Percentiles rank a stretch among this genome's conserved stretches.
These are phyloP conservation scores for Listronotus oregonensis DNA, from an alignment of 1,140 invertebrate species.

Conservation along the genomic window DNA sequence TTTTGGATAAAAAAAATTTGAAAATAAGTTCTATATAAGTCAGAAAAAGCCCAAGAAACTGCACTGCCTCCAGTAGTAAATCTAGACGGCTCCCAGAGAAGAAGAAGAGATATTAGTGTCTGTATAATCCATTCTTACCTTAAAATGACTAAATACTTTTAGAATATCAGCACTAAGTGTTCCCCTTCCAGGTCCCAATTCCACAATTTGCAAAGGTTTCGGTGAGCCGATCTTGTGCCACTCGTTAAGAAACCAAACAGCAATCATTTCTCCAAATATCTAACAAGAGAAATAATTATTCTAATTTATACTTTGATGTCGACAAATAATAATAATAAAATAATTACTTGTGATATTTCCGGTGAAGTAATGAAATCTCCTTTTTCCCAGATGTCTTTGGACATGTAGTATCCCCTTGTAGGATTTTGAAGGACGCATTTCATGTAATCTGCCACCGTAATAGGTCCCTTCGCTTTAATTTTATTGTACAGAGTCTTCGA, in stretches of 20 bases:
- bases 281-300: constrained; percentile 1
- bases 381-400: constrained; percentile 79
- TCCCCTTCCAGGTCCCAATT: constrained; percentile 93
- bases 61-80: no score
- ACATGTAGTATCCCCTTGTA: constrained; percentile 86
- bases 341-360: constrained; percentile 79
- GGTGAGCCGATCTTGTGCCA: constrained; percentile 80
- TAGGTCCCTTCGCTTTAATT: constrained; percentile 83
- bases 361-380: constrained; percentile 96
- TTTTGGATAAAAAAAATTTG: no score
- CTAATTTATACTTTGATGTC: no score
- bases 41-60: no score
- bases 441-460: constrained; percentile 91
- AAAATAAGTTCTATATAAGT: no score
- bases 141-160: constrained; percentile 71
- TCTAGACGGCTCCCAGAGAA: no score
- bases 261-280: constrained; percentile 94
- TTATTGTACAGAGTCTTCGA: constrained; percentile 58
- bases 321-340: not conserved
- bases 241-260: constrained; percentile 88
- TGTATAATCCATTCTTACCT: constrained; percentile 5
- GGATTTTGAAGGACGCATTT: constrained; percentile 76
- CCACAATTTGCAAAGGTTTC: constrained; percentile 83
- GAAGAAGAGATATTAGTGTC: no score
- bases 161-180: constrained; percentile 87